Evolutionary conservation across 2,797 vertebrate genomes (phyloP).

Genomic region (Xenentodon cancila): DNA sequence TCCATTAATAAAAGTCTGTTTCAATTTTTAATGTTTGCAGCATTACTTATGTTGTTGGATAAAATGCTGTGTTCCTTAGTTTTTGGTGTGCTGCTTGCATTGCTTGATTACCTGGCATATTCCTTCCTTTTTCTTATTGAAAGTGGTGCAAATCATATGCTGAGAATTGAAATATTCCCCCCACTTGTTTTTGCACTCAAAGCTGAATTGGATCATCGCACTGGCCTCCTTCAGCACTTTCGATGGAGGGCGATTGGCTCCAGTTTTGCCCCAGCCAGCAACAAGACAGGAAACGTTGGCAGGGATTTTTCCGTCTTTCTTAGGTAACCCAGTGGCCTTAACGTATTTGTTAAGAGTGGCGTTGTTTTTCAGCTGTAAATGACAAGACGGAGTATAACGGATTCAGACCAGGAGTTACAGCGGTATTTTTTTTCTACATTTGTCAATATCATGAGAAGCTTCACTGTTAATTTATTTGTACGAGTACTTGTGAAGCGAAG

Average conservation of each 20-base stretch:
- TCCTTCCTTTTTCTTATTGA: slow-evolving; percentile 48
- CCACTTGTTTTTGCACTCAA: slow-evolving; percentile 45
- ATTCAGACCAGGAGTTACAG: not conserved
- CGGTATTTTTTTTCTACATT: too few relatives aligned
- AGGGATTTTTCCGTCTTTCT: slow-evolving; percentile 23
- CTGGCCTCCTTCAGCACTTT: slow-evolving; percentile 60
- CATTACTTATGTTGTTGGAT: too few relatives aligned
- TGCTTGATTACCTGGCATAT: slow-evolving; percentile 68
- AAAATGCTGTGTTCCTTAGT: not conserved
- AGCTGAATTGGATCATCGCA: slow-evolving; percentile 28
- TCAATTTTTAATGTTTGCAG: too few relatives aligned
- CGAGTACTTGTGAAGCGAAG: too few relatives aligned
- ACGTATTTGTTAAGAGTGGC: slow-evolving; percentile 64
- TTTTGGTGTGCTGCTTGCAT: not conserved
- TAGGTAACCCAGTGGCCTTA: slow-evolving; percentile 46
- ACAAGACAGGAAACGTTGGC: slow-evolving; percentile 50
- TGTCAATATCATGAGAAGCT: too few relatives aligned
- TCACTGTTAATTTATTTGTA: too few relatives aligned
- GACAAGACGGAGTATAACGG: too few relatives aligned
- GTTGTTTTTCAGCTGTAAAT: slow-evolving; percentile 59
- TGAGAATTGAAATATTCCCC: accelerated
- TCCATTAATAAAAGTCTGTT: slow-evolving; percentile 2
- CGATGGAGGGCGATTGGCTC: accelerated
- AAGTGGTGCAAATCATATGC: slow-evolving; percentile 72
- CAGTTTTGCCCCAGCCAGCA: slow-evolving; percentile 74